Conservation (phyloP, 2,888 invertebrate genomes). For the Hypsopygia costalis region DNA sequence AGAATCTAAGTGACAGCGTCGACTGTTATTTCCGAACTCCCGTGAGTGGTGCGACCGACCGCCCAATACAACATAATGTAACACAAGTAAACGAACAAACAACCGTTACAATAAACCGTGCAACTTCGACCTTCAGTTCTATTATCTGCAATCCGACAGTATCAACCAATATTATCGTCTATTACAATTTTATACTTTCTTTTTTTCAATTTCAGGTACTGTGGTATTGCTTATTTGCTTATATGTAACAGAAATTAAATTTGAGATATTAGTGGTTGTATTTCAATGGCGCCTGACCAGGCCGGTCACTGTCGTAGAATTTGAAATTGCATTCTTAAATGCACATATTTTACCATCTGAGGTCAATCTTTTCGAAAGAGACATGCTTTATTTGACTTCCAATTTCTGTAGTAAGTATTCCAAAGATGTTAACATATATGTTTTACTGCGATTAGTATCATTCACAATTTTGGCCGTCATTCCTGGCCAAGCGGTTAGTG, state of each 20-base stretch:
- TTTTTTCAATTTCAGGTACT: slow-evolving; percentile 70
- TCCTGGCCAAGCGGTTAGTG: no score
- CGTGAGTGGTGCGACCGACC: not conserved
- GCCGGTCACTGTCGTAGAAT: no score
- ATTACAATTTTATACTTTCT: slow-evolving; percentile 53
- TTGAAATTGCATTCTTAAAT: no score
- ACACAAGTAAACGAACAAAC: not conserved
- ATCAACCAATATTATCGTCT: slow-evolving; percentile 57
- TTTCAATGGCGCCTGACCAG: slow-evolving; percentile 29
- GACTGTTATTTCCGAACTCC: not conserved
- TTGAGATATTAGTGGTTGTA: slow-evolving; percentile 48
- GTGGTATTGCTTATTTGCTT: slow-evolving; percentile 78
- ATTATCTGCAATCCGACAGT: slow-evolving; percentile 10
- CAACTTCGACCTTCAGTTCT: slow-evolving; percentile 2
- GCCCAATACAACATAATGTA: not conserved
- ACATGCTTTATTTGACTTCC: no score
- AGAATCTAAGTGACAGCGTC: no score
- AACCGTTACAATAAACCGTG: not conserved
- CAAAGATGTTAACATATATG: no score
- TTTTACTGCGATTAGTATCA: no score
- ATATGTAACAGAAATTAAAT: slow-evolving; percentile 64
- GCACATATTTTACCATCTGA: no score
- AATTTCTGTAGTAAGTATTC: no score
- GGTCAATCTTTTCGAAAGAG: no score
- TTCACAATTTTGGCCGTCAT: no score